These are phyloP conservation scores for Bostrychus sinensis DNA, from an alignment of 2,113 vertebrate genomes.

Conservation along the genomic window DNA sequence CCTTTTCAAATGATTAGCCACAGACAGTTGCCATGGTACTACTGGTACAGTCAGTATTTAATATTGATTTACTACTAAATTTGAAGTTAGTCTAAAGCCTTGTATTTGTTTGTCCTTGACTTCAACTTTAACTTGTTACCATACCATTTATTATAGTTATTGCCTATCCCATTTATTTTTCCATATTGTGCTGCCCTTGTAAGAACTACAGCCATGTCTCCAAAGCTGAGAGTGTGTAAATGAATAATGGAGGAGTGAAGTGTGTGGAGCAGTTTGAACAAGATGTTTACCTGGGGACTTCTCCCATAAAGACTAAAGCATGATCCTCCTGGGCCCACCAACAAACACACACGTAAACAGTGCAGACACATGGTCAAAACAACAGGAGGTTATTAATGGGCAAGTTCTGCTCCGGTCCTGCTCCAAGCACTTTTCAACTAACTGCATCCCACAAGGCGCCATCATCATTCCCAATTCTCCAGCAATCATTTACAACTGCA, in stretches of 20 bases:
- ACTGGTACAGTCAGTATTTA: too few species aligned
- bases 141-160: not conserved
- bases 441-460: slow-evolving; percentile 56
- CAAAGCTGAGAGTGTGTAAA: slow-evolving; percentile 17
- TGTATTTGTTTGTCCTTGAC: not conserved
- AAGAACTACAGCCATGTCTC: not conserved
- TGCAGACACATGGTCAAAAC: slow-evolving; percentile 44
- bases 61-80: too few species aligned
- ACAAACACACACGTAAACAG: slow-evolving; percentile 47
- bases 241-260: slow-evolving; percentile 25
- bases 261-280: slow-evolving; percentile 33
- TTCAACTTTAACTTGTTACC: not conserved
- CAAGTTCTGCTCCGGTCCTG: slow-evolving; percentile 48
- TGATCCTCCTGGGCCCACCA: slow-evolving; percentile 39
- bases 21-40: too few species aligned
- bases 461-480: slow-evolving; percentile 51
- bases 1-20: too few species aligned
- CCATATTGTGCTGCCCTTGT: not conserved
- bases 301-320: slow-evolving; percentile 45
- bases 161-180: not conserved
- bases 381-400: slow-evolving; percentile 67
- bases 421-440: slow-evolving; percentile 56
- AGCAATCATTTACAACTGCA: slow-evolving; percentile 62
- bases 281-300: slow-evolving; percentile 39
- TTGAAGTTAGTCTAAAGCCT: not conserved